Evolutionary conservation across 1,140 invertebrate genomes (phyloP), one percentile per base, ranked within the genome.

Genomic region (Drosophila willistoni): DNA sequence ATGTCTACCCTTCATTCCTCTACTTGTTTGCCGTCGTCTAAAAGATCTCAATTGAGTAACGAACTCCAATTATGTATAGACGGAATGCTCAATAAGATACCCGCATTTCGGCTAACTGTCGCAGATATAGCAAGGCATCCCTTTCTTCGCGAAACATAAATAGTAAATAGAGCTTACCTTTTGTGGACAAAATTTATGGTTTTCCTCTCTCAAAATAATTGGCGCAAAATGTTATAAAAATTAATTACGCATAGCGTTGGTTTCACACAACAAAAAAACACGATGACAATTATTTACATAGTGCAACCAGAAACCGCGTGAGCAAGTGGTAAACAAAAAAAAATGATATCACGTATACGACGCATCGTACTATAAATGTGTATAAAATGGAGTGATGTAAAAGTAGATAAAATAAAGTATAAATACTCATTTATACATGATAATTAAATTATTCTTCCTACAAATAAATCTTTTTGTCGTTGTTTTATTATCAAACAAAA

Each of bases 171-270:
- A n/a, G 12, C 44, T 42, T 13, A 34, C 14, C 36, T 39, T 39
- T 39, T 39, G 36, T 39, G 12, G 34, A 39, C 1, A 47, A 36
- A 10, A 54, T 64, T 69, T 63, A 42, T 59, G 44, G 9, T 73
- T 59, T 34, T 14, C 1, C 1, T 33, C 17, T 19, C 47, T 9
- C 7, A 29, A 64, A 56, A 47, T 82, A 65, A 62, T 69, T 73
- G 68, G 60, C n/a, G n/a, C n/a, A n/a, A n/a, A n/a, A n/a, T n/a
- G n/a, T 44, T 29, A 64, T 68, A 42, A 74, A 74, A 78, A 65
- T 81, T 67, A 75, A 86, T 74, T 68, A 79, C 41, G 82, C 79
- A 72, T 81, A 64, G 71, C 74, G 10, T 47, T 47, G 7, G 6
- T 44, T 70, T n/a, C 17, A 61, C 44, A 60, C 71, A 29, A 25